Percentiles rank a stretch among this genome's conserved stretches.
These are phyloP conservation scores for Wasmannia auropunctata DNA, from an alignment of 1,140 invertebrate genomes.

Conservation along the genomic window DNA sequence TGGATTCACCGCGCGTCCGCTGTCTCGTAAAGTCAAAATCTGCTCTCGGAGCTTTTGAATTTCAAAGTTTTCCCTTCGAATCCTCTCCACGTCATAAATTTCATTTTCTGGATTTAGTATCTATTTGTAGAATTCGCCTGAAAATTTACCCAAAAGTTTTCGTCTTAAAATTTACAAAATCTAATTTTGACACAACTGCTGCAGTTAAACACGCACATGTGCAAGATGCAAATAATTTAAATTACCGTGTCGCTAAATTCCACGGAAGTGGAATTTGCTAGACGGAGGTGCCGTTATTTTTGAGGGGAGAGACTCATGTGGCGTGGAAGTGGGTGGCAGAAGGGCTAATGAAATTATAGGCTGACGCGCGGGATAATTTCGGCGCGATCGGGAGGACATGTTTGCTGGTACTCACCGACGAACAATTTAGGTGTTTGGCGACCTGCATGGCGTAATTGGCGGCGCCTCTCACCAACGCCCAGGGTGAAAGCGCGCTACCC, in stretches of 20 bases:
- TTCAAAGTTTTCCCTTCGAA: neutral
- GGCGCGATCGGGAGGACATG: slow-evolving; percentile 21
- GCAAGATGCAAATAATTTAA: neutral
- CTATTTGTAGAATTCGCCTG: neutral
- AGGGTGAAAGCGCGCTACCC: slow-evolving; percentile 96
- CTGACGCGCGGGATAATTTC: slow-evolving; percentile 39
- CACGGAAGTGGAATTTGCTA: no score
- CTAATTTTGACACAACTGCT: neutral
- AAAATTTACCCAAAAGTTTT: neutral
- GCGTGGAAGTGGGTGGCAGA: neutral
- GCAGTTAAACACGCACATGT: neutral
- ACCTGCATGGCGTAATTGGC: slow-evolving; percentile 94
- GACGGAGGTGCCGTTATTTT: neutral
- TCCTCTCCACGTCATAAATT: neutral
- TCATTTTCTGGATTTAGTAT: neutral
- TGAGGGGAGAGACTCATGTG: no score
- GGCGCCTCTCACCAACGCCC: slow-evolving; percentile 95
- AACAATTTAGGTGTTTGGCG: slow-evolving; percentile 94
- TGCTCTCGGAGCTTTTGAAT: neutral
- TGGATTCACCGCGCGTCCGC: neutral
- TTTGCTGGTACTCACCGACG: slow-evolving; percentile 85
- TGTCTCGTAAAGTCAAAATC: neutral
- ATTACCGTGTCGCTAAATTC: neutral
- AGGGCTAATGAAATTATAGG: slow-evolving; percentile 32
- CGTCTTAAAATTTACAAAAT: neutral